A percentile compares a stretch with the other conserved stretches of the same genome.
phyloP scores from a whole-genome alignment of 2,888 invertebrate species.

The Drosophila suboccidentalis region DNA sequence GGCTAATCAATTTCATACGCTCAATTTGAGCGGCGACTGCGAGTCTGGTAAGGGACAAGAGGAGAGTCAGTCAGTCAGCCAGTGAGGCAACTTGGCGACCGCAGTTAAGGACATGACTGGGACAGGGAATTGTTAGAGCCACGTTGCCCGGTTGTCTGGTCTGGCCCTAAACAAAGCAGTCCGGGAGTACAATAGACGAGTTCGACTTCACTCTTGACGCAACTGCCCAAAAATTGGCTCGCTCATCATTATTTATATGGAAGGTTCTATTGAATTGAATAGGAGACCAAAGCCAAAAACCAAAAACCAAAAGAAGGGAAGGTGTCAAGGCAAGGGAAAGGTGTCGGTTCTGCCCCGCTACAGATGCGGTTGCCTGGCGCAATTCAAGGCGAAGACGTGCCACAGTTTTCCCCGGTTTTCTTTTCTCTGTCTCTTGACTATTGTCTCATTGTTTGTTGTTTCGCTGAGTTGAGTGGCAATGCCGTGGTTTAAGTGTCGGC shows the following conservation, averaged over 20 bases:
- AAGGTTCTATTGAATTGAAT: constrained; percentile 71
- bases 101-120: constrained; percentile 60
- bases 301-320: constrained; percentile 49
- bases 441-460: constrained; percentile 60
- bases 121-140: constrained; percentile 31
- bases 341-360: constrained; percentile 66
- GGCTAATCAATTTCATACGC: constrained; percentile 78
- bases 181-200: constrained; percentile 49
- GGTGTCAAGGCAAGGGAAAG: constrained; percentile 76
- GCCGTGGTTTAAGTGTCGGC: constrained; percentile 73
- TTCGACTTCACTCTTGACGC: constrained; percentile 69
- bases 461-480: constrained; percentile 43
- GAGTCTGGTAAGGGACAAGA: constrained; percentile 56
- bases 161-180: constrained; percentile 48
- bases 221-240: constrained; percentile 76
- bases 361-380: constrained; percentile 55
- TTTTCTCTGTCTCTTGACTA: constrained; percentile 23
- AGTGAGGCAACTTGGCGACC: constrained; percentile 71
- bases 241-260: constrained; percentile 78
- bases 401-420: constrained; percentile 67
- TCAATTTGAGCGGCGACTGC: constrained; percentile 76
- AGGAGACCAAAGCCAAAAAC: constrained; percentile 1
- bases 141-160: constrained; percentile 53
- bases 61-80: neutral
- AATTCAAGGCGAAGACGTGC: constrained; percentile 67